Evolutionary conservation across 2,113 vertebrate genomes (phyloP).

Genomic region (Candoia aspera): DNA sequence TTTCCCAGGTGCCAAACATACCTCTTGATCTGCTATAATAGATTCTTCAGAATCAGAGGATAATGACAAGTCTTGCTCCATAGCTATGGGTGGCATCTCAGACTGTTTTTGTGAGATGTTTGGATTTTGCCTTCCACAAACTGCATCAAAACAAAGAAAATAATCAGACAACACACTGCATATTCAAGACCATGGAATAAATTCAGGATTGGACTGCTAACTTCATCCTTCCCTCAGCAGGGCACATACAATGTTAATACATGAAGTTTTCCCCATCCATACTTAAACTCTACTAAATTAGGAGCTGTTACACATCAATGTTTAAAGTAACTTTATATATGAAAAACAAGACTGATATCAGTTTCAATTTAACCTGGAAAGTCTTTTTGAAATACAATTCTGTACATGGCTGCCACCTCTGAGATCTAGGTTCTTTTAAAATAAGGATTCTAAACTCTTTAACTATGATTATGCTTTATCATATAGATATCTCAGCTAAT

Average conservation of each 20-base stretch:
- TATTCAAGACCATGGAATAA: neutral
- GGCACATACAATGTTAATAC: neutral
- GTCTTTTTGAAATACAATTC: neutral
- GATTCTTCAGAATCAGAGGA: constrained; percentile 81
- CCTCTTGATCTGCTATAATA: constrained; percentile 80
- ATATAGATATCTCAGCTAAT: neutral
- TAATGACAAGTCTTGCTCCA: constrained; percentile 63
- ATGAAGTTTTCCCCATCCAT: constrained; percentile 37
- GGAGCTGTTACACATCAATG: neutral
- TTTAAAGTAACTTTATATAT: neutral
- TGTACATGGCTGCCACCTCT: neutral
- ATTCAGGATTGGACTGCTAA: neutral
- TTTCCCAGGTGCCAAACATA: constrained; percentile 48
- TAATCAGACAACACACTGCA: neutral
- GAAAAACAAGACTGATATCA: neutral
- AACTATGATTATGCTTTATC: neutral
- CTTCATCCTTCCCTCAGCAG: neutral
- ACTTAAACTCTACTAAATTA: neutral
- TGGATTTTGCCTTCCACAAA: neutral
- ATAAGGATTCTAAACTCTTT: neutral
- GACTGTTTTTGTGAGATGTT: neutral
- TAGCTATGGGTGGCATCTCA: neutral
- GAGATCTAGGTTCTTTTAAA: neutral
- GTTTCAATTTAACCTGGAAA: neutral
- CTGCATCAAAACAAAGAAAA: neutral